A percentile compares a stretch with the other conserved stretches of the same genome.
Evolutionary conservation across 2,888 invertebrate species (phyloP).

Genomic region (Beris morrisii): DNA sequence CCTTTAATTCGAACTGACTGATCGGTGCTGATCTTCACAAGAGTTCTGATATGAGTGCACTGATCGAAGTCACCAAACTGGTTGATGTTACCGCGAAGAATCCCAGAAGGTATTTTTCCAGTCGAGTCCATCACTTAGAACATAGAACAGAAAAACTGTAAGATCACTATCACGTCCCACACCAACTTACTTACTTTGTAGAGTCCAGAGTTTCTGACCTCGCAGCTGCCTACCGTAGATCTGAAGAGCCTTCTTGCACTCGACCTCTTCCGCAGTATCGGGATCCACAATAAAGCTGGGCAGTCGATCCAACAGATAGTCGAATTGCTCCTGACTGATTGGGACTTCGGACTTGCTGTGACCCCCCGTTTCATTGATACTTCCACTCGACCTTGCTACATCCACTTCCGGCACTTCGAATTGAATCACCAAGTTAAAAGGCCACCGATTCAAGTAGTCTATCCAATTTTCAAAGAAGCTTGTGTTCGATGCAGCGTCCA

Average conservation of each 20-base stretch:
- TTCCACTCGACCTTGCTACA: constrained; percentile 8
- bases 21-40: constrained; percentile 63
- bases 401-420: constrained; percentile 43
- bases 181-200: constrained; percentile 64
- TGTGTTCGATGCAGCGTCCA: constrained; percentile 15
- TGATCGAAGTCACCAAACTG: constrained; percentile 73
- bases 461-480: constrained; percentile 44
- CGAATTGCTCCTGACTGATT: constrained; percentile 56
- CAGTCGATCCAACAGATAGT: constrained; percentile 65
- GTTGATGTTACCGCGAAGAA: constrained; percentile 70
- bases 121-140: constrained; percentile 69
- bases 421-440: constrained; percentile 51
- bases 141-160: constrained; percentile 11
- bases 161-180: not conserved
- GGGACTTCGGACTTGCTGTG: constrained; percentile 37
- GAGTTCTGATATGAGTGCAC: constrained; percentile 61
- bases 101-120: constrained; percentile 69
- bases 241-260: constrained; percentile 70
- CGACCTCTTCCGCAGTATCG: constrained; percentile 64
- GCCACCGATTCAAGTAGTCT: constrained; percentile 52
- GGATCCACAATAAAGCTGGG: constrained; percentile 72
- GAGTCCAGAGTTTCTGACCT: constrained; percentile 70
- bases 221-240: constrained; percentile 69
- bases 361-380: constrained; percentile 3
- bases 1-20: constrained; percentile 66